phyloP scores from a whole-genome alignment of 2,797 vertebrate species.

The Benthosema pterotum region DNA sequence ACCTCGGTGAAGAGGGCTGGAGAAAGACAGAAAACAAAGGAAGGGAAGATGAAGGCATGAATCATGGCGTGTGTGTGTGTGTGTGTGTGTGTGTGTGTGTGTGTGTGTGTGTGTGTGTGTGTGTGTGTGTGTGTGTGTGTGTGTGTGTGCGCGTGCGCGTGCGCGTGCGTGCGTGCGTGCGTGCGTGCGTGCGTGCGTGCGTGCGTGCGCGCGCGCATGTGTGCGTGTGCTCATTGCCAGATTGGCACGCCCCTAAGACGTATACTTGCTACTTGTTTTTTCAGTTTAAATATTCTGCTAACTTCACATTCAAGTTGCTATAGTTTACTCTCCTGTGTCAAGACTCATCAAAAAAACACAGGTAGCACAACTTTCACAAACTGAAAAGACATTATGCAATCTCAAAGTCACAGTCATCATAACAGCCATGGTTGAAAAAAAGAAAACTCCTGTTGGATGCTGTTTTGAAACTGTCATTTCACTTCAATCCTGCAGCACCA shows the following conservation, averaged over 20 bases:
- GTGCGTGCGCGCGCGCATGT: neutral
- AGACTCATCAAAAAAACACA: neutral
- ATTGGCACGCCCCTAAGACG: too few relatives aligned
- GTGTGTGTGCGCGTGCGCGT: too few relatives aligned
- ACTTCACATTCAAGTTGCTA: neutral
- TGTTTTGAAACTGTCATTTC: conserved; percentile 18
- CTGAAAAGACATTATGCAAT: neutral
- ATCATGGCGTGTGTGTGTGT: too few relatives aligned
- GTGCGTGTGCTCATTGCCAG: neutral
- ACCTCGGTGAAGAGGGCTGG: conserved; percentile 94
- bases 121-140: neutral
- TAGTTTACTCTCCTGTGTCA: neutral
- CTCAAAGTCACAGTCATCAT: neutral
- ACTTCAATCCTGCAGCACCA: conserved; percentile 19
- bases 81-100: too few relatives aligned
- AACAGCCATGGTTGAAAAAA: conserved; percentile 11
- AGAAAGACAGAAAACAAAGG: neutral
- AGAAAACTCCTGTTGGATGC: neutral
- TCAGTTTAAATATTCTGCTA: neutral
- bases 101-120: too few relatives aligned
- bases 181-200: conserved; percentile 24
- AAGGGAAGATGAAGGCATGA: neutral
- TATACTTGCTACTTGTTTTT: too few relatives aligned
- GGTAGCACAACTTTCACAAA: neutral
- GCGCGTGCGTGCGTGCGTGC: neutral